Conservation (phyloP, 2,888 invertebrate genomes). For the Epistrophella euchroma region DNA sequence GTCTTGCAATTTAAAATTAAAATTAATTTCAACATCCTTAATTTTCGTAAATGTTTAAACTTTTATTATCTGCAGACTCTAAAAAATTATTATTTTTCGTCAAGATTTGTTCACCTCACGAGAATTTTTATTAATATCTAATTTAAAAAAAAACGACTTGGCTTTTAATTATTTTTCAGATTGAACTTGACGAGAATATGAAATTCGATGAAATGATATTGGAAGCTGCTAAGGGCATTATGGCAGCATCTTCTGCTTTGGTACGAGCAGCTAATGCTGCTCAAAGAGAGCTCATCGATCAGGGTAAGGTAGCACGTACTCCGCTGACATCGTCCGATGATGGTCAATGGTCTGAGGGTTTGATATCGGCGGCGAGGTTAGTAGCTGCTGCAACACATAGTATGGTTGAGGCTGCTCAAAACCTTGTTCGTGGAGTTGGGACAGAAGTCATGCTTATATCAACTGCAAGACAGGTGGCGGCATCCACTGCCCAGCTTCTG, state of each 20-base stretch:
- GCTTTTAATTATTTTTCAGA: conserved; percentile 76
- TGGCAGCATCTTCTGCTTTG: conserved; percentile 97
- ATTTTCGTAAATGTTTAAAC: background rate
- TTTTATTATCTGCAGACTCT: background rate
- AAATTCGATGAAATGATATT: conserved; percentile 99
- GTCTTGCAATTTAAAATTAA: background rate
- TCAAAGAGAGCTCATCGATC: conserved; percentile 96
- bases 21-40: background rate
- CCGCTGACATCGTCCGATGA: conserved; percentile 95
- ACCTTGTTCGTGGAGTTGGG: conserved; percentile 95
- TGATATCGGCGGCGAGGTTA: conserved; percentile 96
- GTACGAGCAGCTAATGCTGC: conserved; percentile 98
- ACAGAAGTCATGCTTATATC: conserved; percentile 98
- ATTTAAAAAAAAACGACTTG: background rate
- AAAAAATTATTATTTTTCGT: background rate
- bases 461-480: conserved; percentile 97
- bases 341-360: conserved; percentile 99
- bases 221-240: conserved; percentile 98
- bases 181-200: conserved; percentile 91
- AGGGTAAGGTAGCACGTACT: conserved; percentile 93
- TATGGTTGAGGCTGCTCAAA: conserved; percentile 98
- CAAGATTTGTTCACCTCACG: background rate
- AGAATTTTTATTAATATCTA: background rate
- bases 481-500: conserved; percentile 97
- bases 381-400: conserved; percentile 99